A percentile compares a stretch with the other conserved stretches of the same genome.
These are phyloP conservation scores for Stratiomys singularior DNA, from an alignment of 2,888 invertebrate species.

Conservation along the genomic window DNA sequence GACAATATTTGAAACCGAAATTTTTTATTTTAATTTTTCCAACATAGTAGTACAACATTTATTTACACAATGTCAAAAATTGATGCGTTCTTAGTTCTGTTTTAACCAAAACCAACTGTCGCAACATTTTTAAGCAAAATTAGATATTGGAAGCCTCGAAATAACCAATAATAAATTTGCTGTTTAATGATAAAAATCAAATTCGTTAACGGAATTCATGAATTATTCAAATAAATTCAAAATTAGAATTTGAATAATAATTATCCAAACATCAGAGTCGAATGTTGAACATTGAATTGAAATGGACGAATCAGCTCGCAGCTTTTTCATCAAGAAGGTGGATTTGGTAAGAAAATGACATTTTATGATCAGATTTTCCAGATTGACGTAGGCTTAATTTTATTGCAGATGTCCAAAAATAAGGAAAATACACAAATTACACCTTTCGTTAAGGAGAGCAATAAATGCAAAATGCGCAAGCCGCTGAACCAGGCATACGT, in stretches of 20 bases:
- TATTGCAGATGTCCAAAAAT: neutral
- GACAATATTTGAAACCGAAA: no score
- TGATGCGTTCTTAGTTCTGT: neutral
- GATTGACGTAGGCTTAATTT: neutral
- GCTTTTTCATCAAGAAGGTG: constrained; percentile 27
- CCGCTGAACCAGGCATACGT: neutral
- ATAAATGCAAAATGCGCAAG: neutral
- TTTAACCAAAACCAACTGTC: neutral
- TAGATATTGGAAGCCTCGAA: neutral
- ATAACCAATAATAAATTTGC: no score
- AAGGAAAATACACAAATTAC: neutral
- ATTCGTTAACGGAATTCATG: no score
- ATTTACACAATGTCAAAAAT: neutral
- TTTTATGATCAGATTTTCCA: neutral
- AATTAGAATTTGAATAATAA: no score
- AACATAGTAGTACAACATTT: no score
- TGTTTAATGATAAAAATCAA: no score
- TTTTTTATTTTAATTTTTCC: no score
- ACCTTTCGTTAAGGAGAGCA: no score
- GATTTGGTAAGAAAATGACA: constrained; percentile 4
- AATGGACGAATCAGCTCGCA: constrained; percentile 12
- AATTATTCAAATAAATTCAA: no score
- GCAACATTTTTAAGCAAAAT: neutral
- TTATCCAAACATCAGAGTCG: no score
- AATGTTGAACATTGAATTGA: neutral